Percentiles rank a stretch among this genome's conserved stretches.
Conservation (phyloP, 2,888 invertebrate species). For the Antitype chi region DNA sequence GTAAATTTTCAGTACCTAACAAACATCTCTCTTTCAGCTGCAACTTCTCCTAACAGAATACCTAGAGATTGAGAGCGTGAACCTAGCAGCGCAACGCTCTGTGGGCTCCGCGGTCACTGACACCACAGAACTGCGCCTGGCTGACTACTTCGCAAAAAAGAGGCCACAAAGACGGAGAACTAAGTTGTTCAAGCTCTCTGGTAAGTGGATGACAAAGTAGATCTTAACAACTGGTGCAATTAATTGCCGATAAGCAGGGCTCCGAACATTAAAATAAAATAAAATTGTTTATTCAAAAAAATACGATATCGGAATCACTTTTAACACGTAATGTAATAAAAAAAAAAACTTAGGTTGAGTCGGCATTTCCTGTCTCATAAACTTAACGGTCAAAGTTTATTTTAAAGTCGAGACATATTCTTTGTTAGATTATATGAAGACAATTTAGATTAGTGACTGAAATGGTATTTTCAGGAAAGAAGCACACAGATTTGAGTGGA, state of each 20-base stretch:
- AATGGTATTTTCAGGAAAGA: no score
- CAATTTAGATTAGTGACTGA: no score
- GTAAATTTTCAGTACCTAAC: background rate
- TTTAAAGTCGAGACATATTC: no score
- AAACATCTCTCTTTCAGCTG: constrained; percentile 89
- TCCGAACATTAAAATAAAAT: background rate
- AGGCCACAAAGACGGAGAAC: constrained; percentile 77
- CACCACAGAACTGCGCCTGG: constrained; percentile 71
- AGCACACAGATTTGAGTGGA: no score
- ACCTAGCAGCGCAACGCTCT: constrained; percentile 90
- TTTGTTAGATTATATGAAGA: no score
- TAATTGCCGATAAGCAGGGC: background rate
- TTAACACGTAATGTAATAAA: no score
- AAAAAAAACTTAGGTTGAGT: no score
- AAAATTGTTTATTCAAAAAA: no score
- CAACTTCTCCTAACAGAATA: constrained; percentile 96
- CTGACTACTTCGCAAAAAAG: constrained; percentile 85
- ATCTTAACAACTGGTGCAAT: background rate
- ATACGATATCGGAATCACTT: no score
- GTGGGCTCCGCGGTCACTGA: constrained; percentile 44
- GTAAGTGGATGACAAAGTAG: constrained; percentile 66
- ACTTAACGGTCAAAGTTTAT: no score
- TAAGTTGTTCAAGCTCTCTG: constrained; percentile 81
- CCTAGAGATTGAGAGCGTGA: constrained; percentile 95
- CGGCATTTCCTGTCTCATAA: no score